These are phyloP conservation scores for Sebastes reedi DNA, from an alignment of 2,797 vertebrate species.

Conservation along the genomic window DNA sequence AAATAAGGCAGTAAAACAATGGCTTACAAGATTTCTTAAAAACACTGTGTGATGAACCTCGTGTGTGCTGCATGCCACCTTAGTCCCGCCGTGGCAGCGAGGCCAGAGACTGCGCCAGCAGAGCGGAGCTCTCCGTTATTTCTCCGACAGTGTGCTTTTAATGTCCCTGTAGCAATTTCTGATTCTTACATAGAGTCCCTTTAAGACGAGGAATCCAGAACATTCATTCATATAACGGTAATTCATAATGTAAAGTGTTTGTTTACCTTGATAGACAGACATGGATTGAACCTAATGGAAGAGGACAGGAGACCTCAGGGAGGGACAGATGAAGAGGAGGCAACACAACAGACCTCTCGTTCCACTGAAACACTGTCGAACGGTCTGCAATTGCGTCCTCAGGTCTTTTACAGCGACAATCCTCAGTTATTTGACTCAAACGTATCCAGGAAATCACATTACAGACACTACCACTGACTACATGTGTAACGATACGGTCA, in stretches of 20 bases:
- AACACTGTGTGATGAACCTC: too few relatives aligned
- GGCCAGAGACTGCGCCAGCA: too few relatives aligned
- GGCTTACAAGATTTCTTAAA: background rate
- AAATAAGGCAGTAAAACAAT: background rate
- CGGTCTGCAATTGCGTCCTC: too few relatives aligned
- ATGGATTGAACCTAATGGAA: background rate
- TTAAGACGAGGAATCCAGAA: too few relatives aligned
- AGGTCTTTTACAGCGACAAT: background rate
- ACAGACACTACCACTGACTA: background rate
- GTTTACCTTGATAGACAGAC: background rate
- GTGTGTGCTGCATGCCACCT: too few relatives aligned
- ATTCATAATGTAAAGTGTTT: background rate
- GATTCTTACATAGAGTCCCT: too few relatives aligned
- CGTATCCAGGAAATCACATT: background rate
- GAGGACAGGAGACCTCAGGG: background rate
- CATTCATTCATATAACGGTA: too few relatives aligned
- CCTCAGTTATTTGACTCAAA: background rate
- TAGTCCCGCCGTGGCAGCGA: too few relatives aligned
- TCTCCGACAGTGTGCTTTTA: too few relatives aligned
- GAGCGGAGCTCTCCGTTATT: too few relatives aligned
- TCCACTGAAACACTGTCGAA: background rate
- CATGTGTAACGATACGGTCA: background rate
- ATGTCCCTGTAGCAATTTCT: too few relatives aligned
- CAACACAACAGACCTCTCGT: background rate
- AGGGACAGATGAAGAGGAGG: background rate